Evolutionary conservation across 1,140 invertebrate genomes (phyloP), one percentile per base, ranked within the genome.

Genomic region (Glomeris maerens): DNA sequence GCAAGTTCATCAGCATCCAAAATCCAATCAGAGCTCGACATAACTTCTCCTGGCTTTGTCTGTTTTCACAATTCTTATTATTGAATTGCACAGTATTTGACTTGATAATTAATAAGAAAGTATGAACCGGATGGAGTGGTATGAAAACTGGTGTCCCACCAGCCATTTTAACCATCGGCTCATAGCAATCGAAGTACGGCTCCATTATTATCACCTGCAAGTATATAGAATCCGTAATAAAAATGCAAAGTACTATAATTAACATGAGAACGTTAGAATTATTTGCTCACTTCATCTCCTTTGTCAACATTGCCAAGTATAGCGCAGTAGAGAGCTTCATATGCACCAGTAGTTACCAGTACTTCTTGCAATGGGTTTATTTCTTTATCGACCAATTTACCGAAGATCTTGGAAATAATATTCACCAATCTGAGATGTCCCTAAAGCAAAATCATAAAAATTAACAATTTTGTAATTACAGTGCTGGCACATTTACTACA

Each of bases 141-240:
- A 98, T 84, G 64, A 85, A 97, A 46, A 79, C 80, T 1, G 90
- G 80, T 21, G 78, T 73, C 10, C 90, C 95, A 1, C 89, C 90
- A 27, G 88, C 87, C 58, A 79, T 77, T 59, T 72, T 75, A 1
- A 97, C 81, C 84, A 98, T 94, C 1, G 92, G 90, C 53, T 85
- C 84, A 64, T 98, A 99, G 62, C 92, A 97, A 65, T 98, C 95
- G 66, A 94, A 98, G 67, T 85, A 98, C 5, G 95, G 95, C 66
- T 98, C 95, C 54, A 98, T 92, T 26, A 99, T 90, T 53, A 97
- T 93, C 53, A 92, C 70, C 66, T 71, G 53, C 0, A 58, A 54
- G 31, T 5, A 49, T 42, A 49, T 45, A 48, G 7, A 31, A 48
- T 44, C 23, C 7, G 17, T 44, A 44, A 7, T 10, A 10, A 7